Conservation (phyloP, 1,140 invertebrate species). For the Megalonaias nervosa region DNA sequence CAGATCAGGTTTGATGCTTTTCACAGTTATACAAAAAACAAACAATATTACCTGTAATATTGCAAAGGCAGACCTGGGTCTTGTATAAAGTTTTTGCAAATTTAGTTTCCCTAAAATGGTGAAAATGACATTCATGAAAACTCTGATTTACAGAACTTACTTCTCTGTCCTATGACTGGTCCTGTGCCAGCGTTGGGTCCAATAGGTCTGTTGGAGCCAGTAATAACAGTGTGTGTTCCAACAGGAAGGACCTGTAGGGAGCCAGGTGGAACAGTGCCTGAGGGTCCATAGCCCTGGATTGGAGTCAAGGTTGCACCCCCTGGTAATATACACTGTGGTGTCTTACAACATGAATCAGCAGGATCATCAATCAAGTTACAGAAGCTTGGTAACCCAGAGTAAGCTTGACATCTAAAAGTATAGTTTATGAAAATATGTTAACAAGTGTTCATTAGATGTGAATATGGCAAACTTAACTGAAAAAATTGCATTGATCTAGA, state of each 20-base stretch:
- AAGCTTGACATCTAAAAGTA: slow-evolving; percentile 52
- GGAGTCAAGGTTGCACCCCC: slow-evolving; percentile 30
- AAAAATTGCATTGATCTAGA: background rate
- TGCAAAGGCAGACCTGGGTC: too few relatives aligned
- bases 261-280: slow-evolving; percentile 28
- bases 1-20: too few relatives aligned
- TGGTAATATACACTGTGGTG: slow-evolving; percentile 34
- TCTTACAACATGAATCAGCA: slow-evolving; percentile 46
- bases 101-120: too few relatives aligned
- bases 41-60: too few relatives aligned
- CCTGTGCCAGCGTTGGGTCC: too few relatives aligned
- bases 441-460: too few relatives aligned
- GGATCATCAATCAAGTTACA: slow-evolving; percentile 46
- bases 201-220: slow-evolving; percentile 35
- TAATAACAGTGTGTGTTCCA: slow-evolving; percentile 46
- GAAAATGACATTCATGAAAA: too few relatives aligned
- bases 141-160: too few relatives aligned
- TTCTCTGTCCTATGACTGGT: too few relatives aligned
- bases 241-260: slow-evolving; percentile 46
- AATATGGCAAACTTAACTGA: background rate
- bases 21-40: too few relatives aligned
- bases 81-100: too few relatives aligned
- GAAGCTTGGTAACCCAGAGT: slow-evolving; percentile 46
- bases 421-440: background rate
- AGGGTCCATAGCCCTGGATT: background rate